phyloP scores from a whole-genome alignment of 2,797 vertebrate genomes.

The Dallia pectoralis region DNA sequence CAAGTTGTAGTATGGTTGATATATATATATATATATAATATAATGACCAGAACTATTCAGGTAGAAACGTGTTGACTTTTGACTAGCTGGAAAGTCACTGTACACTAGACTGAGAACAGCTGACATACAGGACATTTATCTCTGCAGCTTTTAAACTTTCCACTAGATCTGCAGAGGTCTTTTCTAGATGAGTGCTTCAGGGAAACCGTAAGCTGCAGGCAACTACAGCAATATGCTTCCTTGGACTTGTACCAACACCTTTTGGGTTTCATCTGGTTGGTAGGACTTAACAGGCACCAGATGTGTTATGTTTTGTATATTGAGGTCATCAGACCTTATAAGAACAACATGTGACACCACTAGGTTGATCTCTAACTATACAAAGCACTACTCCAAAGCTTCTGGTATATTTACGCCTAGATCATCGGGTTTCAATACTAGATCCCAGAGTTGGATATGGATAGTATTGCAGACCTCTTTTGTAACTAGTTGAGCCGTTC shows the following conservation, averaged over 20 bases:
- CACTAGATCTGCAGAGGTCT: constrained; percentile 11
- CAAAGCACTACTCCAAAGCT: too few relatives aligned
- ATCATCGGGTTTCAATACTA: too few relatives aligned
- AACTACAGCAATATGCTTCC: constrained; percentile 1
- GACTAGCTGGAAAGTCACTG: neutral
- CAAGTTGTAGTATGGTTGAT: neutral
- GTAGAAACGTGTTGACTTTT: neutral
- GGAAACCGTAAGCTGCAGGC: neutral
- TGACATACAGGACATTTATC: neutral
- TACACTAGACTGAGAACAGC: neutral
- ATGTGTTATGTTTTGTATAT: neutral
- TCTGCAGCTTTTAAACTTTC: constrained; percentile 9
- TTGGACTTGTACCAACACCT: constrained; percentile 21
- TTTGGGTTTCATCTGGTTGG: constrained; percentile 13
- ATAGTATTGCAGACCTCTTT: too few relatives aligned
- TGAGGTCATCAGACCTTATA: neutral
- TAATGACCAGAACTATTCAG: neutral
- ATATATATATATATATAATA: too few relatives aligned
- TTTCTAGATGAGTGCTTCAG: constrained; percentile 26
- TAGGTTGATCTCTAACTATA: too few relatives aligned
- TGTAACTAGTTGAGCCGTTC: too few relatives aligned
- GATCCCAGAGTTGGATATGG: too few relatives aligned
- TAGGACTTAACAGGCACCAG: neutral
- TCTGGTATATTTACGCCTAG: too few relatives aligned
- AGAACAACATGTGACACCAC: too few relatives aligned